phyloP scores from a whole-genome alignment of 2,888 invertebrate species.

The Catocala fraxini region DNA sequence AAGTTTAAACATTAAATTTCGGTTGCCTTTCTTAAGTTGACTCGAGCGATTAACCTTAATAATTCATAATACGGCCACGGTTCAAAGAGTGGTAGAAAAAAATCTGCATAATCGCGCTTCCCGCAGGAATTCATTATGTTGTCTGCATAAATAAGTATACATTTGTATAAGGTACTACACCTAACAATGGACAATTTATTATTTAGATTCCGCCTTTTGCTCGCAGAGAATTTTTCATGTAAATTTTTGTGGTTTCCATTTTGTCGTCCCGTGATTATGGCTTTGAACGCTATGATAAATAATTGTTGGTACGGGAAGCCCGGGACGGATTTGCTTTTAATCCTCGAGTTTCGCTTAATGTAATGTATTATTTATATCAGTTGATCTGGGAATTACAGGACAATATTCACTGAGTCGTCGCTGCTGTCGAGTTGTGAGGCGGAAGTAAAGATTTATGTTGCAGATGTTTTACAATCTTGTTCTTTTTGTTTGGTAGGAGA shows the following conservation, averaged over 20 bases:
- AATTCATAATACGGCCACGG: constrained; percentile 56
- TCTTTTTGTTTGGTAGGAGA: too few species aligned
- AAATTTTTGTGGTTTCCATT: constrained; percentile 68
- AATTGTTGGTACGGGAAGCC: constrained; percentile 53
- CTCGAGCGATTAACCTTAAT: constrained; percentile 41
- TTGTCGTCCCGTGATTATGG: constrained; percentile 67
- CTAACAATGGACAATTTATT: constrained; percentile 85
- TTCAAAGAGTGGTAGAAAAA: constrained; percentile 58
- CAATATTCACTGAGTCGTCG: constrained; percentile 8
- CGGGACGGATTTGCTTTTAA: constrained; percentile 44
- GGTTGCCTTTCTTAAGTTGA: constrained; percentile 11
- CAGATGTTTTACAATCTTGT: too few species aligned
- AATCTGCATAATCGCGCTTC: constrained; percentile 76
- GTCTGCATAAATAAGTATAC: constrained; percentile 81
- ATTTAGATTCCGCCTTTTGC: constrained; percentile 79
- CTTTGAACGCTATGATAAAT: constrained; percentile 60
- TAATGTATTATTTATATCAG: constrained; percentile 40
- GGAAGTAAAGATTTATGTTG: too few species aligned
- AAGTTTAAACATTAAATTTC: background rate
- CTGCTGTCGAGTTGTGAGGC: background rate
- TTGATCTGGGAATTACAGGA: constrained; percentile 18
- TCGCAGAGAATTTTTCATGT: constrained; percentile 74
- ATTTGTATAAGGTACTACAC: constrained; percentile 69
- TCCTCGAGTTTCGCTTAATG: constrained; percentile 34
- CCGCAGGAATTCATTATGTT: constrained; percentile 79